A percentile compares a stretch with the other conserved stretches of the same genome.
Conservation (phyloP, 2,888 invertebrate species). For the Phragmatobia fuliginosa region DNA sequence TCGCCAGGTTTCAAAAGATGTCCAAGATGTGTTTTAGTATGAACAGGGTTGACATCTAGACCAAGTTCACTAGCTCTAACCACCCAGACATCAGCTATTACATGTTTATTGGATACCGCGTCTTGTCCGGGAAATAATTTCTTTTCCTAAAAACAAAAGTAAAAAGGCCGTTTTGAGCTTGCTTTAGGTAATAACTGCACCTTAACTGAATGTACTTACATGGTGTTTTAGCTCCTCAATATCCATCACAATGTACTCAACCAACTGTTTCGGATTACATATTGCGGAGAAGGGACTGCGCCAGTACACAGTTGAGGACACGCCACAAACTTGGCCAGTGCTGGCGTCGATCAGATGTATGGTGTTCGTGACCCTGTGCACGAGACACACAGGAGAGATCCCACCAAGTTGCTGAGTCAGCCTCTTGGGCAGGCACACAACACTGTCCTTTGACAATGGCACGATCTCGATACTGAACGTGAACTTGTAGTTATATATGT, state of each 20-base stretch:
- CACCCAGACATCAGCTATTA: constrained; percentile 97
- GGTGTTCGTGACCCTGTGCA: constrained; percentile 94
- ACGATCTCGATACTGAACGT: constrained; percentile 98
- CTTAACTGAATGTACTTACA: constrained; percentile 64
- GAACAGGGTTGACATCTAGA: constrained; percentile 92
- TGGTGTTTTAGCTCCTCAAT: constrained; percentile 91
- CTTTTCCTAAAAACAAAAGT: constrained; percentile 85
- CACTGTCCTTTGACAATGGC: constrained; percentile 97
- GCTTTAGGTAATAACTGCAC: not conserved
- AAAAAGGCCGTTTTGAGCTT: not conserved
- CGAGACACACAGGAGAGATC: constrained; percentile 95
- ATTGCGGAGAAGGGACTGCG: constrained; percentile 94
- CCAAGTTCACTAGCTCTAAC: constrained; percentile 95
- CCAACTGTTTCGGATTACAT: constrained; percentile 95
- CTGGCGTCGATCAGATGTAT: constrained; percentile 97
- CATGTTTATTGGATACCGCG: constrained; percentile 94
- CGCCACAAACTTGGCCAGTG: constrained; percentile 95
- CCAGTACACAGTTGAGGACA: constrained; percentile 93
- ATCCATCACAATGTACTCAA: constrained; percentile 98
- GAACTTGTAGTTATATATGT: constrained; percentile 98
- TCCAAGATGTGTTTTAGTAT: constrained; percentile 97
- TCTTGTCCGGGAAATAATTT: constrained; percentile 96
- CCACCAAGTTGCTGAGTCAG: constrained; percentile 95
- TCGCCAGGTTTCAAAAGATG: constrained; percentile 97
- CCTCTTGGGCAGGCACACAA: constrained; percentile 95